A percentile compares a stretch with the other conserved stretches of the same genome.
Conservation (phyloP, 2,888 invertebrate genomes). For the Agrenia bidenticulata region DNA sequence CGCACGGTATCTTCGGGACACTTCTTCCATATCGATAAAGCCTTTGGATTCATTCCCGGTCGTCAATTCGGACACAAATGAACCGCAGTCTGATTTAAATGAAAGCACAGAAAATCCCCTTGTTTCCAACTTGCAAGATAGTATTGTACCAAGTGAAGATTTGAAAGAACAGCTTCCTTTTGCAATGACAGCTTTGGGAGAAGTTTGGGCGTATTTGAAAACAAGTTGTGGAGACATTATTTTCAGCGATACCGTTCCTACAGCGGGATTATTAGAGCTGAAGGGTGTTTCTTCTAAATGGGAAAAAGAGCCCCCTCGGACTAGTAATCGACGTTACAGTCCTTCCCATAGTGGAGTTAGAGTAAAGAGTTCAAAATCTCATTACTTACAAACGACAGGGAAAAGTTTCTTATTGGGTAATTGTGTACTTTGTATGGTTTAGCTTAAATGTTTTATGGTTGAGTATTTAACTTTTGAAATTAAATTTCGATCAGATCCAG, state of each 20-base stretch:
- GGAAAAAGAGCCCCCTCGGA: conserved; percentile 17
- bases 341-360: conserved; percentile 9
- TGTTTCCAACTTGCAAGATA: not conserved
- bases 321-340: conserved; percentile 16
- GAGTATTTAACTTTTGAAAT: conserved; percentile 8
- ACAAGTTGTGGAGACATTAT: conserved; percentile 41
- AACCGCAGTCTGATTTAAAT: not conserved
- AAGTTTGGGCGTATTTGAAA: conserved; percentile 50
- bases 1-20: conserved; percentile 62
- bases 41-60: conserved; percentile 24
- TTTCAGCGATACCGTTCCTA: conserved; percentile 27
- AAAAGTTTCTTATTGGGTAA: conserved; percentile 45
- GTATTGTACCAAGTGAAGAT: not conserved
- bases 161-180: conserved; percentile 42
- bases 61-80: not conserved
- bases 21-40: conserved; percentile 42
- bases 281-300: conserved; percentile 29
- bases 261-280: conserved; percentile 31
- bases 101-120: not conserved
- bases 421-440: not conserved
- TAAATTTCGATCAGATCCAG: conserved; percentile 38
- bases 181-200: conserved; percentile 48
- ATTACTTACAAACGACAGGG: conserved; percentile 47
- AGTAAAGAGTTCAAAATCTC: conserved; percentile 41
- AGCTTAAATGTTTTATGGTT: conserved; percentile 9